Percentiles rank a stretch among this genome's conserved stretches.
Conservation (phyloP, 1,140 invertebrate genomes). For the Ectropis grisescens region DNA sequence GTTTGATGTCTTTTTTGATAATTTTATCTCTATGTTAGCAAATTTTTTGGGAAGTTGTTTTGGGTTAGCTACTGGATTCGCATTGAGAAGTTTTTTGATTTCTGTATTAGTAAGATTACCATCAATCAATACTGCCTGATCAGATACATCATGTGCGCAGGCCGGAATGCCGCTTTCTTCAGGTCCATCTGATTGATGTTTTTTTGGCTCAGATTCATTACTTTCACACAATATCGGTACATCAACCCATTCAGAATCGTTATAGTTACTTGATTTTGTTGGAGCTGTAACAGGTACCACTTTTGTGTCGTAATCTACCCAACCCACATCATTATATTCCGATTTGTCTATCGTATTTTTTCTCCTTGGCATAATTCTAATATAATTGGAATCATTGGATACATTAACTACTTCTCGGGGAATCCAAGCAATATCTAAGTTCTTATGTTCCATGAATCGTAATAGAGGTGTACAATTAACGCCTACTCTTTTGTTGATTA, state of each 20-base stretch:
- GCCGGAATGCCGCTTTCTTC: too few species aligned
- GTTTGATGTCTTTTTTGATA: not conserved
- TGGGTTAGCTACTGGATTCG: constrained; percentile 48
- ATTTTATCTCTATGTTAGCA: not conserved
- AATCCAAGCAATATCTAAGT: constrained; percentile 37
- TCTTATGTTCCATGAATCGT: constrained; percentile 41
- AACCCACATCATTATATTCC: too few species aligned
- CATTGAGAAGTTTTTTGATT: constrained; percentile 34
- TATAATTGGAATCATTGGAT: constrained; percentile 14
- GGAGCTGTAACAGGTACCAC: too few species aligned
- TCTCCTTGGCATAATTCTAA: constrained; percentile 26
- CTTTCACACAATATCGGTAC: too few species aligned
- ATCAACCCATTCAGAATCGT: too few species aligned
- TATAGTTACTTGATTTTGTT: too few species aligned
- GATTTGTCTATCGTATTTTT: constrained; percentile 10
- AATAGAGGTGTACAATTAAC: constrained; percentile 40
- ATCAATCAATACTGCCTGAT: too few species aligned
- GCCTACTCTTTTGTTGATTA: constrained; percentile 25
- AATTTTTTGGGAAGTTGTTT: constrained; percentile 44
- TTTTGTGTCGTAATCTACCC: too few species aligned
- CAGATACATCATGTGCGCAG: too few species aligned
- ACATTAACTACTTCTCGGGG: constrained; percentile 8
- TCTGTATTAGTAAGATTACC: too few species aligned
- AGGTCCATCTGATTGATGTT: too few species aligned
- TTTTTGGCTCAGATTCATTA: too few species aligned